Percentiles rank a stretch among this genome's conserved stretches.
These are phyloP conservation scores for Apodemus agrarius DNA, from an alignment of 2,797 vertebrate genomes.

Conservation along the genomic window DNA sequence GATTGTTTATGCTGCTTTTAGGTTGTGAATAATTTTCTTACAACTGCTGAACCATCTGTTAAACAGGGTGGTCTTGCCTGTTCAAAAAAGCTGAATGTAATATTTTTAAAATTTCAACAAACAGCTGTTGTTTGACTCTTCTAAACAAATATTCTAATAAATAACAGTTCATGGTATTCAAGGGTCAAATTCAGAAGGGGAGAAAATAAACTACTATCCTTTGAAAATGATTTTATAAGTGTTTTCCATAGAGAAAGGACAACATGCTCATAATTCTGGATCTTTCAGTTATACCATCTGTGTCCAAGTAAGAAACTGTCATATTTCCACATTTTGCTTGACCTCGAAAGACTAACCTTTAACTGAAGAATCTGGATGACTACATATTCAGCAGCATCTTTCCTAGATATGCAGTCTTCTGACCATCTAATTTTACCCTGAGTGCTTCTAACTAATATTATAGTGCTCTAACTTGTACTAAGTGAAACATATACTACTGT, in stretches of 20 bases:
- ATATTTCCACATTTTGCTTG: slow-evolving; percentile 47
- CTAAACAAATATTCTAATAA: slow-evolving; percentile 82
- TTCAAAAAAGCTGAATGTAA: slow-evolving; percentile 80
- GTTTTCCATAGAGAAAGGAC: slow-evolving; percentile 26
- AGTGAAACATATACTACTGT: neutral
- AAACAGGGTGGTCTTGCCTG: slow-evolving; percentile 78
- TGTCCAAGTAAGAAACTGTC: slow-evolving; percentile 42
- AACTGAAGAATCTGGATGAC: slow-evolving; percentile 48
- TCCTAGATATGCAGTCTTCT: neutral
- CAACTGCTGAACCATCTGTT: slow-evolving; percentile 87
- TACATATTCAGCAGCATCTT: neutral
- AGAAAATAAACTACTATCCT: slow-evolving; percentile 40
- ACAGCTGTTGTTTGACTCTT: slow-evolving; percentile 85
- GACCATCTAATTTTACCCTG: slow-evolving; percentile 22
- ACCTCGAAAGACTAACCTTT: slow-evolving; percentile 49
- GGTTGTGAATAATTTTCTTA: slow-evolving; percentile 84
- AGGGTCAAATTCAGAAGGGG: slow-evolving; percentile 38
- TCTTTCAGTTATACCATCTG: slow-evolving; percentile 52
- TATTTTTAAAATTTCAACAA: slow-evolving; percentile 81
- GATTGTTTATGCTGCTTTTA: slow-evolving; percentile 81
- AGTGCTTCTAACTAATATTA: slow-evolving; percentile 18
- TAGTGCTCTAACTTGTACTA: neutral
- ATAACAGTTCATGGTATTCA: slow-evolving; percentile 75
- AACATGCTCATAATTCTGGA: slow-evolving; percentile 35
- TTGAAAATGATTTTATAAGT: slow-evolving; percentile 65